Evolutionary conservation across 1,140 invertebrate genomes (phyloP).

Genomic region (Plutomurus gul): DNA sequence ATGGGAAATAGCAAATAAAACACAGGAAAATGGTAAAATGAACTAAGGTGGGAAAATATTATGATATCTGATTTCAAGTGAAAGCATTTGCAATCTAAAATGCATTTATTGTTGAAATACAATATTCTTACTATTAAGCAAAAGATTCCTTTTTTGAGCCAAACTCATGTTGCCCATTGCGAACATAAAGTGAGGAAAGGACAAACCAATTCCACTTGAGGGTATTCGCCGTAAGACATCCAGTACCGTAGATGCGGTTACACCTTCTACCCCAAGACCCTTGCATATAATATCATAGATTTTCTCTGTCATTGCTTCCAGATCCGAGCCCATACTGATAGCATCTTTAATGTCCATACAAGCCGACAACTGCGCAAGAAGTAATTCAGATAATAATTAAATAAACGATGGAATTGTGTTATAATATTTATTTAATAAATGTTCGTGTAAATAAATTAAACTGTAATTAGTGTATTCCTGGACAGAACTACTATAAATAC

Average conservation of each 20-base stretch:
- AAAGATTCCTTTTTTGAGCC: slow-evolving; percentile 18
- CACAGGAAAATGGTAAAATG: too few species aligned
- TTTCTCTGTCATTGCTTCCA: slow-evolving; percentile 1
- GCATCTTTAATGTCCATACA: not conserved
- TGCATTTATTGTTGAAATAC: not conserved
- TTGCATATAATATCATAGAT: not conserved
- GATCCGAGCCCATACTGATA: not conserved
- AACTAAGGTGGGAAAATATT: too few species aligned
- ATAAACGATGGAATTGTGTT: not conserved
- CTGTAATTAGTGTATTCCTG: too few species aligned
- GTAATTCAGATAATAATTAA: not conserved
- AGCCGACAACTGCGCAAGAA: not conserved
- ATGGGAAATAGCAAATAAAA: too few species aligned
- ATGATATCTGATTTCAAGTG: too few species aligned
- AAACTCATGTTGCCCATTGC: slow-evolving; percentile 32
- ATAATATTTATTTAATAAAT: not conserved
- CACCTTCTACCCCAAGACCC: not conserved
- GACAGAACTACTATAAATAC: too few species aligned
- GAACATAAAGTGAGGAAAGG: slow-evolving; percentile 47
- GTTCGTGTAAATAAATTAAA: too few species aligned
- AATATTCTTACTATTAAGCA: not conserved
- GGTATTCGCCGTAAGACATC: slow-evolving; percentile 24
- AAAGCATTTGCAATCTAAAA: too few species aligned
- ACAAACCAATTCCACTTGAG: not conserved
- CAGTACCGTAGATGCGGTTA: not conserved